Evolutionary conservation across 2,113 vertebrate species (phyloP).

Genomic region (Lophura nycthemera): DNA sequence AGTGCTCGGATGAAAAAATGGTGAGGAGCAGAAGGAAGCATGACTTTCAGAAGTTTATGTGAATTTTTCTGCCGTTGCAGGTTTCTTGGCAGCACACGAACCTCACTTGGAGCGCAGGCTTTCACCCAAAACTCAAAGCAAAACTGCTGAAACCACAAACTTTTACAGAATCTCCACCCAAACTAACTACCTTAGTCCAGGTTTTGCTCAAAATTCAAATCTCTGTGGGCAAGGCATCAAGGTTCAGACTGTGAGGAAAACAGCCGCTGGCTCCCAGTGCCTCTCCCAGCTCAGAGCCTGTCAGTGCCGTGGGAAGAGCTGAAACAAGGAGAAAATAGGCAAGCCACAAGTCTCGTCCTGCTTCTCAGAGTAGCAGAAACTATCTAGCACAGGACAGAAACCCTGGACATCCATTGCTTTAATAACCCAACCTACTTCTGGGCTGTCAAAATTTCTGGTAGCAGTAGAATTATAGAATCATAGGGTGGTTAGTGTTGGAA

Average conservation of each 20-base stretch:
- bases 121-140: constrained; percentile 7
- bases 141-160: neutral
- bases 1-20: neutral
- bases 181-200: neutral
- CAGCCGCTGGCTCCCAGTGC: neutral
- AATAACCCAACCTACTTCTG: neutral
- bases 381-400: neutral
- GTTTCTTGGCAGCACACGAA: neutral
- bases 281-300: neutral
- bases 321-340: neutral
- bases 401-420: neutral
- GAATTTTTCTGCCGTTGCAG: neutral
- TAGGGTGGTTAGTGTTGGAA: neutral
- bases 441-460: neutral
- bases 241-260: neutral
- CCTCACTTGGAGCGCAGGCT: neutral
- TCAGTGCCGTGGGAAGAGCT: neutral
- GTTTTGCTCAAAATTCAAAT: neutral
- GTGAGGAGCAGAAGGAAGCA: neutral
- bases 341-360: neutral
- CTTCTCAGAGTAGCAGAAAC: neutral
- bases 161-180: neutral
- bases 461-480: neutral
- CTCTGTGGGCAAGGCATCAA: neutral
- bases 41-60: neutral